phyloP scores from a whole-genome alignment of 2,888 invertebrate species.

The Cephus pulcher region DNA sequence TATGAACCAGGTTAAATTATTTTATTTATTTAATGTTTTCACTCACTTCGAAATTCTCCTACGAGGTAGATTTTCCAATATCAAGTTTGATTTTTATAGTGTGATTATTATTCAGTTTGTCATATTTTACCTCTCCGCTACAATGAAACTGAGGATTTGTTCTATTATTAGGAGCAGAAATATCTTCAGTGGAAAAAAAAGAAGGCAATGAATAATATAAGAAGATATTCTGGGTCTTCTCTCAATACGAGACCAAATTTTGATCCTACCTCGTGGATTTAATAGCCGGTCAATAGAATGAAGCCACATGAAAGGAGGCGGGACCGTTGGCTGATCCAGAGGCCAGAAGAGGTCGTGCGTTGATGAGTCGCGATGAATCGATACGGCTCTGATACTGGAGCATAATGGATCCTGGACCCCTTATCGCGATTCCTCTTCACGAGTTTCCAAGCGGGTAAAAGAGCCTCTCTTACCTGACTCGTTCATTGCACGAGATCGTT shows the following conservation, averaged over 20 bases:
- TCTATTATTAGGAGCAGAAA: background rate
- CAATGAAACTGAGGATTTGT: background rate
- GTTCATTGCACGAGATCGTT: constrained; percentile 3
- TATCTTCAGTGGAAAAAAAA: background rate
- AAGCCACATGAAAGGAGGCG: background rate
- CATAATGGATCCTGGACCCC: constrained; percentile 20
- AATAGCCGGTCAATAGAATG: background rate
- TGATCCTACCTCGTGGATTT: background rate
- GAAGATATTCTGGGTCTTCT: background rate
- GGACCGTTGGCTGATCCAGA: constrained; percentile 16
- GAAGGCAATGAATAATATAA: background rate
- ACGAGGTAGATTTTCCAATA: background rate
- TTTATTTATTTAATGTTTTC: background rate
- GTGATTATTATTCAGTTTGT: background rate
- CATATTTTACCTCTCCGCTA: background rate
- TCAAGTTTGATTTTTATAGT: background rate
- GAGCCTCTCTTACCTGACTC: constrained; percentile 16
- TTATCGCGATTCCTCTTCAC: constrained; percentile 22
- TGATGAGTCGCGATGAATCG: constrained; percentile 26
- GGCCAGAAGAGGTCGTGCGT: constrained; percentile 24
- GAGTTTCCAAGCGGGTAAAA: constrained; percentile 19
- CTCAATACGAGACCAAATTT: background rate
- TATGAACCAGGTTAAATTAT: background rate
- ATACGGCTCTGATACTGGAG: constrained; percentile 17
- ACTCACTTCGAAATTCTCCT: background rate